Base-by-base conservation (phyloP, 2,113 vertebrate genomes). In the Propithecus coquereli region DNA sequence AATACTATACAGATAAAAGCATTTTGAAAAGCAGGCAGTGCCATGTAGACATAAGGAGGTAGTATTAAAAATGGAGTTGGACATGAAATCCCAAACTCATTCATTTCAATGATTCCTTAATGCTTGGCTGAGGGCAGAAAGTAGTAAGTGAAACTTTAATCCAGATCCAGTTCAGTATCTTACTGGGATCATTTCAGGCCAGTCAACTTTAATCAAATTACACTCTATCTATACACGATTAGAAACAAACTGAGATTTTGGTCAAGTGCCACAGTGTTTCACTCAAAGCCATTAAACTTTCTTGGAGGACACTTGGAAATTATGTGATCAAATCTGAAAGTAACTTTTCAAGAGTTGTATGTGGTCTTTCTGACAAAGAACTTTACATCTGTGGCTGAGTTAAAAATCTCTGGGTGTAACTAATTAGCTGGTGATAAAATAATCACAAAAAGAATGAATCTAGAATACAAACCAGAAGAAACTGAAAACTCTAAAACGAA, bases 1-100 rank as follows among this genome's bases (percentile, higher is more conserved):
- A 34, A n/a, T n/a, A n/a, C n/a, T n/a, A 74, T 76, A 50, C 1
- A 89, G 91, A 95, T 92, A 97, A 98, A 97, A 93, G 86, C 80
- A 66, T 47, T 95, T 11, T 93, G 86, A 93, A 95, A 97, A 87
- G 83, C 52, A 68, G 11, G 87, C 63, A 32, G 74, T 34, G 76
- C 93, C 93, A 87, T 93, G 83, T 88, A 97, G 96, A 94, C 50
- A 74, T 54, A 90, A 77, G 84, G 22, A 34, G n/a, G 89, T 45
- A 43, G 89, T 71, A 91, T 87, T 96, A 93, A 79, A 95, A 91
- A 95, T 96, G 68, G 71, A 94, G 91, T 61, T 90, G 90, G 76
- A 96, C 74, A 37, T 63, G 87, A 95, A 97, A 91, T 57, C 66
- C 87, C 91, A 87, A 94, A 77, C 87, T 86, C 68, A 27, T 52